phyloP scores from a whole-genome alignment of 2,888 invertebrate species.

The Diaprepes abbreviatus region DNA sequence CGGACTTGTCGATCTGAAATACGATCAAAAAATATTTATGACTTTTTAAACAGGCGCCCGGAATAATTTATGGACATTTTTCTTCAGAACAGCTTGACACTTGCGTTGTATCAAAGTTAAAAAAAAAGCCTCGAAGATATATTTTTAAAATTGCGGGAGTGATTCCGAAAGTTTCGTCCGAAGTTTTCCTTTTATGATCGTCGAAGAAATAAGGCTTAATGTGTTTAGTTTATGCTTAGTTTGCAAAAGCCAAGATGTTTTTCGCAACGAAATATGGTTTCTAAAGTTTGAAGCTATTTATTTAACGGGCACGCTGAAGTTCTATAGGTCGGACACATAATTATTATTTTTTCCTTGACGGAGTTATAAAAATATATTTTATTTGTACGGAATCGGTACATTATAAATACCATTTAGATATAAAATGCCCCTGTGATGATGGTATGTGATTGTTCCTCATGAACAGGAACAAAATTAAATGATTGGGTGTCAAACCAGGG shows the following conservation, averaged over 20 bases:
- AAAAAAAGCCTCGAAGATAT: constrained; percentile 12
- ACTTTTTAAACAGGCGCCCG: constrained; percentile 31
- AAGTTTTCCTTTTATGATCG: constrained; percentile 1
- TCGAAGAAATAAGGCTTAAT: neutral
- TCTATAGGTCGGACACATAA: too few relatives aligned
- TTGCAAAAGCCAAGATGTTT: constrained; percentile 7
- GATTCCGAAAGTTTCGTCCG: neutral
- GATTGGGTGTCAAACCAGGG: too few relatives aligned
- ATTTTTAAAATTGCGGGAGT: constrained; percentile 20
- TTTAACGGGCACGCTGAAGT: neutral
- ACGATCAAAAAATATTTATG: constrained; percentile 33
- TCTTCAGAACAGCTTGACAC: constrained; percentile 21
- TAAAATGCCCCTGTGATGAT: too few relatives aligned
- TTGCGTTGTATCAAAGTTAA: constrained; percentile 25
- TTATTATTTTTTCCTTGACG: too few relatives aligned
- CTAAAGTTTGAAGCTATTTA: too few relatives aligned
- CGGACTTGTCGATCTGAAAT: constrained; percentile 2
- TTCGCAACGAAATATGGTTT: neutral
- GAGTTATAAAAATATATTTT: too few relatives aligned
- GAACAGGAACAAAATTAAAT: too few relatives aligned
- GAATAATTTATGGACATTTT: constrained; percentile 28
- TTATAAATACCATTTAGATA: too few relatives aligned
- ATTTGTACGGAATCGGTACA: too few relatives aligned
- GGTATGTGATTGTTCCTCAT: too few relatives aligned
- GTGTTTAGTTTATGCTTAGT: constrained; percentile 9